Base-by-base conservation (phyloP, 2,113 vertebrate species). In the Embiotoca jacksoni region DNA sequence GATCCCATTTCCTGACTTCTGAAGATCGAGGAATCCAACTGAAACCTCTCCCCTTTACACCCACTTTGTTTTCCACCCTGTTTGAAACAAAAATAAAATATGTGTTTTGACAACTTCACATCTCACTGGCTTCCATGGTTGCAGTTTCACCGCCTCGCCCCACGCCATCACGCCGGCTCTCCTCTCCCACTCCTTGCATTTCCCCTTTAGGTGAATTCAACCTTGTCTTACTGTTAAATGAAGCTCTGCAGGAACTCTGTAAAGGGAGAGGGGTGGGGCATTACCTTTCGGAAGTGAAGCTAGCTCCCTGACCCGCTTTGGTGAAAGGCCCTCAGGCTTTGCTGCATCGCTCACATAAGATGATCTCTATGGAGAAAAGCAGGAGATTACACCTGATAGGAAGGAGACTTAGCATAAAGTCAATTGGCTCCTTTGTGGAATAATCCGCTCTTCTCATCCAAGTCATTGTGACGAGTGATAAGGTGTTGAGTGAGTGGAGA, bases 21-120 rank as follows among this genome's bases (percentile, higher is more conserved):
- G 86, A 88, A 84, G 81, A 37, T 57, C 2, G 81, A 63, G 63
- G 90, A 90, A 88, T 91, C 78, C 87, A 64, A 83, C 83, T 85
- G 64, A 87, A 80, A 83, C 82, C 78, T 80, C 61, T 54, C 65
- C 78, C 53, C 74, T 81, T 86, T 91, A 85, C 64, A 82, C 77
- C 23, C 58, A 79, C 76, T 85, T 92, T 87, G 80, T 85, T 11
- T 78, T 78, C 67, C 53, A 30, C 60, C 77, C 58, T 62, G 80
- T 83, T 75, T 67, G 35, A 14, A 47, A 61, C 70, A 80, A 83
- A 89, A 73, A 74, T 75, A 46, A 89, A 84, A 83, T 72, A 57
- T 77, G 69, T 92, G 87, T 93, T 94, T 88, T 89, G 91, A 91
- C 85, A 93, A 91, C 88, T 85, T 92, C 60, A 90, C 86, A 82